These are phyloP conservation scores for Felis catus DNA, from an alignment of 2,113 vertebrate genomes.

Conservation along the genomic window F.catus_Fca126_mat1.0 CM031423.1:34345001-34345500, in stretches of 20 bases:
- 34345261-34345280: conserved; percentile 74
- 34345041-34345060: background rate
- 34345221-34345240: background rate
- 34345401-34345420: conserved; percentile 36
- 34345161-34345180: conserved; percentile 43
- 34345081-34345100: background rate
- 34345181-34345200: background rate
- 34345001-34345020: background rate
- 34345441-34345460: conserved; percentile 61
- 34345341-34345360: conserved; percentile 64
- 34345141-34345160: background rate
- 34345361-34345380: conserved; percentile 22
- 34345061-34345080: background rate
- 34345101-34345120: background rate
- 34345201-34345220: background rate
- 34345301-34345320: conserved; percentile 71
- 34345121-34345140: background rate
- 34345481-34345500: conserved; percentile 39
- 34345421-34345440: conserved; percentile 48
- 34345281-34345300: conserved; percentile 60
- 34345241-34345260: conserved; percentile 70
- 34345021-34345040: background rate
- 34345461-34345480: conserved; percentile 57
- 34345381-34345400: background rate
- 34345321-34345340: conserved; percentile 70